Base-by-base conservation (phyloP, 2,797 vertebrate genomes). In the Coccyzus lansbergi region DNA sequence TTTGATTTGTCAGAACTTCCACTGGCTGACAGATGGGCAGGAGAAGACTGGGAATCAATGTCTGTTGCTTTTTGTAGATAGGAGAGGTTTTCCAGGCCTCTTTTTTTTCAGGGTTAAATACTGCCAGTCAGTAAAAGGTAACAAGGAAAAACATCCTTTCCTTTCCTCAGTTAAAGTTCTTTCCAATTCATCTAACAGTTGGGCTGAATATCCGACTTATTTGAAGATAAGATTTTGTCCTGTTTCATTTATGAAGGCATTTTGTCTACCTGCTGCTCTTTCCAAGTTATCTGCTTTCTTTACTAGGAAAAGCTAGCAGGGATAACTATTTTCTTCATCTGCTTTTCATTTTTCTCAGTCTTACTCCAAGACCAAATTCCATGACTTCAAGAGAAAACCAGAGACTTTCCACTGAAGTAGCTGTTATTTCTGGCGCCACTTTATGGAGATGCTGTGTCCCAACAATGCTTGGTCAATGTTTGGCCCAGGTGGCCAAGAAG, bases 11-110 rank as follows among this genome's bases (percentile, higher is more conserved):
- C 86, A 93, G 58, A 88, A 46, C 14, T 48, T n/a, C 13, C 25
- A 14, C 49, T 46, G 58, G n/a, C 46, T 95, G 75, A 69, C 95
- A 90, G 88, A 82, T 86, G 90, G 70, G 17, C 1, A 38, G 94
- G 74, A 62, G 62, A 74, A 95, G 83, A 81, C 4, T 19, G 53
- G 36, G 53, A 81, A 38, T 78, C 0, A 1, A 31, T 69, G 72
- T 33, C 65, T 78, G 5, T 49, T 88, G 33, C 38, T 78, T 20
- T 24, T 38, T 21, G 52, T 25, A 59, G 56, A 52, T 40, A 3
- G 1, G 63, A 88, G 5, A 42, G n/a, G 53, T 74, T 78, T 77
- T 77, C 21, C 58, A 74, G 34, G 40, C 26, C 40, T 80, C 10
- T 31, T 22, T 72, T 55, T 56, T 55, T 56, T 28, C 24, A 22